Evolutionary conservation across 2,113 vertebrate species (phyloP).

Genomic region (Beaufortia kweichowensis): DNA sequence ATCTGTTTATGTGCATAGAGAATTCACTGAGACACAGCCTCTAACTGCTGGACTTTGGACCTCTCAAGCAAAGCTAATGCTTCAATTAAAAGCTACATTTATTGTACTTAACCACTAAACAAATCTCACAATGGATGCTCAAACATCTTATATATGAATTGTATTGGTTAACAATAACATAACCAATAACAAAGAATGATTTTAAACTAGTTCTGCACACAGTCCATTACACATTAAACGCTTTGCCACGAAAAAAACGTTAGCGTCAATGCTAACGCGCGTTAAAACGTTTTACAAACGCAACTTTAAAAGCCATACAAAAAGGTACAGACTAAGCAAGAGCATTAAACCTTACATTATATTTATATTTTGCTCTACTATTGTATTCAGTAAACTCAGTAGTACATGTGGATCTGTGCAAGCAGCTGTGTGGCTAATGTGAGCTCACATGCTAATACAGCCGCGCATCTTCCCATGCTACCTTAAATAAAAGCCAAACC

Average conservation of each 20-base stretch:
- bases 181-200: not conserved
- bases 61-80: constrained; percentile 6
- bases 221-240: constrained; percentile 3
- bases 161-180: not conserved
- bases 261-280: constrained; percentile 29
- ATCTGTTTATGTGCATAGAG: not conserved
- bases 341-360: not conserved
- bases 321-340: not conserved
- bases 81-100: not conserved
- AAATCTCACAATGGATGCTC: not conserved
- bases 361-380: not conserved
- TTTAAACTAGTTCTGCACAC: not conserved
- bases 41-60: constrained; percentile 46
- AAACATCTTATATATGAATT: not conserved
- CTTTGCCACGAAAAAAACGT: not conserved
- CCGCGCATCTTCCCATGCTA: constrained; percentile 77
- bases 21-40: not conserved
- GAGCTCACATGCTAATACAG: constrained; percentile 39
- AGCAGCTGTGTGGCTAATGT: constrained; percentile 60
- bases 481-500: constrained; percentile 83
- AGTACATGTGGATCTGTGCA: not conserved
- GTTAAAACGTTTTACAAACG: constrained; percentile 7
- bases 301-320: not conserved
- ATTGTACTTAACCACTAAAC: not conserved
- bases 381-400: not conserved